Base-by-base conservation (phyloP, 2,113 vertebrate genomes). In the Spea bombifrons region DNA sequence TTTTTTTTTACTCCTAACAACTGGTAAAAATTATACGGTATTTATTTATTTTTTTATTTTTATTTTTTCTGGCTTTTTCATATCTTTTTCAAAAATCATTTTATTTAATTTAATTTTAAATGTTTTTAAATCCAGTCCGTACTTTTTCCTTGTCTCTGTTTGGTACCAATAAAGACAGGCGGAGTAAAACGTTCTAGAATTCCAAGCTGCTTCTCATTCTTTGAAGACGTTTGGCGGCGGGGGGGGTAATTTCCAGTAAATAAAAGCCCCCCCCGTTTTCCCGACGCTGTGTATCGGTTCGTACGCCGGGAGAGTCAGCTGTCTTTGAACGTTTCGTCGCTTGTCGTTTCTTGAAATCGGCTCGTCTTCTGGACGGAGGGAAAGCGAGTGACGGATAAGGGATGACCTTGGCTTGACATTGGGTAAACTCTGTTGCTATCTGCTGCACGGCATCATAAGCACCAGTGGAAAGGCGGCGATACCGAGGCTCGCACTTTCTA, bases 401-500 rank as follows among this genome's bases (percentile, higher is more conserved):
- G 61, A 13, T 64, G 61, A 16, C 17, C 61, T 64, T 64, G 61
- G 4, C 5, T 5, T 64, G 61, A 17, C 61, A 64, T 64, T 64
- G 61, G n/a, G 30, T 16, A 64, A 8, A 8, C 30, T 13, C 7
- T 10, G 2, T 64, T 64, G 61, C 61, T 64, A 64, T 64, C 61
- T 30, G 17, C 30, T 64, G 3, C 61, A 64, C 57, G 1, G 15
- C 61, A 64, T 30, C 61, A 64, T 64, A 16, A 13, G 8, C 4
- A 13, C 55, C 4, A 59, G 55, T 59, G 15, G 55, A 13, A 59
- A 13, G 15, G 1, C 10, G 15, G 84, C 87, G 90, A 90, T 90
- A 91, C 30, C 30, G 30, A 30, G 30, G 30, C 30, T 30, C 30
- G 30, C 30, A 30, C 30, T 30, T 30, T 30, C 1, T 30, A 30